Evolutionary conservation across 2,797 vertebrate genomes (phyloP).

Genomic region (Thripadectes ignobilis): DNA sequence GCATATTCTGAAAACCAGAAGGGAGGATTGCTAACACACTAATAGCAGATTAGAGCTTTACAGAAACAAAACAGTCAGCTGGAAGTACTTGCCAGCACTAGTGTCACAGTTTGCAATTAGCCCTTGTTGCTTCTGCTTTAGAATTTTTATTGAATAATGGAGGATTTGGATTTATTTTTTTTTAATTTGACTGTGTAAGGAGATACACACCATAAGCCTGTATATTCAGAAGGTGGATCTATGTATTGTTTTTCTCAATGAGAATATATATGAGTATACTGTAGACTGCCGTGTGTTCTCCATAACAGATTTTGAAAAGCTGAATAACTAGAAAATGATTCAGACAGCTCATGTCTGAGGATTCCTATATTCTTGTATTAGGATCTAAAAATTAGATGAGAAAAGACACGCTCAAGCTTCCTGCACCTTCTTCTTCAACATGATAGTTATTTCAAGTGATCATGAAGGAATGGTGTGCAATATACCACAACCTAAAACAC

Average conservation of each 20-base stretch:
- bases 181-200: neutral
- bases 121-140: neutral
- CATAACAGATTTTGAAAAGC: neutral
- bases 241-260: neutral
- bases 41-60: neutral
- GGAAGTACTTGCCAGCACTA: neutral
- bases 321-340: neutral
- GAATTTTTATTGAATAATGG: neutral
- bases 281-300: neutral
- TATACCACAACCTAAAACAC: neutral
- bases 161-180: neutral
- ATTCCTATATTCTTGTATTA: neutral
- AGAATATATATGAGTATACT: neutral
- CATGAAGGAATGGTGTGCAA: neutral
- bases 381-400: neutral
- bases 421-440: neutral
- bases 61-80: neutral
- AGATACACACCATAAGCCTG: neutral
- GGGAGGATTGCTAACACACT: neutral
- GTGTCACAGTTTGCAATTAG: neutral
- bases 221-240: neutral
- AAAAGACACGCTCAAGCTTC: neutral
- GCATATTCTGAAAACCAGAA: neutral
- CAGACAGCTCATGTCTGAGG: neutral
- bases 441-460: neutral